Conservation (phyloP, 2,113 vertebrate genomes). For the Tapirus terrestris region DNA sequence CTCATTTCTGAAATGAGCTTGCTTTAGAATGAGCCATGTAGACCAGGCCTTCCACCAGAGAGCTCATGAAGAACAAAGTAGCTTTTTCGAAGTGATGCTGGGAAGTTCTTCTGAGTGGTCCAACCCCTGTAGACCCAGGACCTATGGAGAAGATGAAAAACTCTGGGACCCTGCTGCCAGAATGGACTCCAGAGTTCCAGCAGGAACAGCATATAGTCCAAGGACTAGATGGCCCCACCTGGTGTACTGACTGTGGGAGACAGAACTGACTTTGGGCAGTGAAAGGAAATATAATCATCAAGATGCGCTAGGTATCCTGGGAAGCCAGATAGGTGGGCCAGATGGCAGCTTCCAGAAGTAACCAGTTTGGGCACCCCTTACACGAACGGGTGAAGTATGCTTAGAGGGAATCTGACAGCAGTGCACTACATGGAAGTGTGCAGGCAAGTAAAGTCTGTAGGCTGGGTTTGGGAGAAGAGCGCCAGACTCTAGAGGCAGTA, state of each 20-base stretch:
- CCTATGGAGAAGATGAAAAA: not conserved
- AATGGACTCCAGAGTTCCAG: not conserved
- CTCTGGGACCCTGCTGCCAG: not conserved
- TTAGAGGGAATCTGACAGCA: not conserved
- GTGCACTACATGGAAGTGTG: not conserved
- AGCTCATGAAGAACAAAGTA: not conserved
- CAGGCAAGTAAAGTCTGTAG: not conserved
- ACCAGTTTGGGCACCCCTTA: not conserved
- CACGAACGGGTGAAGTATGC: not conserved
- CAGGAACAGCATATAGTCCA: not conserved
- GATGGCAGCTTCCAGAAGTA: not conserved
- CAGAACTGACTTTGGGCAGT: not conserved
- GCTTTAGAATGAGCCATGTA: not conserved
- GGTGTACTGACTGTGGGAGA: not conserved
- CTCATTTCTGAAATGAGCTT: constrained; percentile 9
- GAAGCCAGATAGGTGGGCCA: not conserved
- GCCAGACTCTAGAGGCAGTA: not conserved
- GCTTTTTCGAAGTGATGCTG: not conserved
- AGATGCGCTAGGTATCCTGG: not conserved
- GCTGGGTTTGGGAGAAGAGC: not conserved
- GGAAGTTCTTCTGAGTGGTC: not conserved
- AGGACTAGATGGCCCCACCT: not conserved
- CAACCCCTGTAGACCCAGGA: not conserved
- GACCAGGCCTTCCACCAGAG: not conserved
- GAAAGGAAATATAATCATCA: constrained; percentile 3